Evolutionary conservation across 2,888 invertebrate species (phyloP), one percentile per base, ranked within the genome.

Genomic region (Synergus umbraculus): DNA sequence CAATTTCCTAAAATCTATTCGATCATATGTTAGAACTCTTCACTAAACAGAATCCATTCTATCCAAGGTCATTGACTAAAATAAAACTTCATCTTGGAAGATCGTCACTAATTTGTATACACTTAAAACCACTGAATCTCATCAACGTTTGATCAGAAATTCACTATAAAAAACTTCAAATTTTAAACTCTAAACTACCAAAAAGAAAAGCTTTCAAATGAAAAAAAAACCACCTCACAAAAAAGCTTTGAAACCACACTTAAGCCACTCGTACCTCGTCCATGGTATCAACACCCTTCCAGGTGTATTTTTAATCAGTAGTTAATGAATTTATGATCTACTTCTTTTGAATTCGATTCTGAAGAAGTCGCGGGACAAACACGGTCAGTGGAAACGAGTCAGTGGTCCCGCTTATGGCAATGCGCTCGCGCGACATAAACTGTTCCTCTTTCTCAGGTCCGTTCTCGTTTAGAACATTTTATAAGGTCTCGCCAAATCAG

Each of bases 401-500:
- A 73, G 54, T n/a, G 73, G 73, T 73, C 73, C 73, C 73, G 73
- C 49, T 73, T 73, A 73, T 73, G 73, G 73, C 73, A 73, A 73
- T 65, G 65, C 64, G 64, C 65, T 63, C 78, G 78, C 79, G 79
- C 58, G 65, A 46, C 64, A 54, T 76, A 49, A 49, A 76, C 80
- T 79, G 54, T 79, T 81, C 67, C 60, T 66, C 49, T 67, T 44
- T 63, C 54, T 46, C 63, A 13, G 73, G 49, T 66, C 69, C 76
- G 77, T 78, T 82, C 79, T 37, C 66, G 66, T 67, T 77, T 60
- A 41, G 76, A 69, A 77, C 81, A 84, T 88, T 88, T 87, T 88
- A 83, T 86, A 87, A 84, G 89, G 88, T 86, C 87, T 88, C 89
- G 85, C 79, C 78, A 85, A 87, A 88, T 88, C 85, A 84, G 84